phyloP scores from a whole-genome alignment of 2,888 invertebrate genomes.

The Caenorhabditis parvicauda region DNA sequence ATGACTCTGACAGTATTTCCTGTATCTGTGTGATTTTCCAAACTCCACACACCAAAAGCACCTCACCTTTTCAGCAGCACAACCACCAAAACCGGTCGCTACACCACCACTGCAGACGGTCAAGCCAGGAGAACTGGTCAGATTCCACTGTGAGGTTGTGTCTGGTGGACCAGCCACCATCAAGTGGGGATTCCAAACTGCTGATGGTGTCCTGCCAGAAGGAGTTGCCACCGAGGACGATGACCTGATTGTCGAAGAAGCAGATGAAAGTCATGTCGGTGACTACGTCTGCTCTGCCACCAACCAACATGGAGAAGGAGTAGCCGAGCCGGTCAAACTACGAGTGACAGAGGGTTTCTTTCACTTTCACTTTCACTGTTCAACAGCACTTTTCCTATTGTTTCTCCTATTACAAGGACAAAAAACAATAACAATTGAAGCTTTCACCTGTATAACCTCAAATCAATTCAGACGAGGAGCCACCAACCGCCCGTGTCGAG shows the following conservation, averaged over 20 bases:
- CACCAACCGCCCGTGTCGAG: conserved; percentile 60
- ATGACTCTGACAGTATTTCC: no score
- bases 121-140: conserved; percentile 49
- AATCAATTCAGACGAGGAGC: conserved; percentile 50
- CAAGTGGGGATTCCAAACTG: conserved; percentile 45
- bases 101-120: conserved; percentile 52
- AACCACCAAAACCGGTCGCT: conserved; percentile 56
- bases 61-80: conserved; percentile 35
- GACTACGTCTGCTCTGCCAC: conserved; percentile 58
- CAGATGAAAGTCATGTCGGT: conserved; percentile 46
- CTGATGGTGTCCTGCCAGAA: conserved; percentile 44
- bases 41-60: no score
- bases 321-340: conserved; percentile 51
- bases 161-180: conserved; percentile 51
- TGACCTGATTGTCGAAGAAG: conserved; percentile 48
- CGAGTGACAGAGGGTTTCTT: conserved; percentile 53
- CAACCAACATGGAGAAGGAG: conserved; percentile 51
- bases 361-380: neutral
- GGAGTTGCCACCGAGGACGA: conserved; percentile 51
- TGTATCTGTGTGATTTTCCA: no score
- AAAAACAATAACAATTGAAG: neutral
- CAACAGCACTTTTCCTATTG: neutral
- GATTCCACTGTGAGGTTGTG: conserved; percentile 57
- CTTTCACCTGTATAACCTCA: neutral
- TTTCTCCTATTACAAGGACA: neutral